Conservation (phyloP, 1,140 invertebrate genomes). For the Carcinoscorpius rotundicauda region DNA sequence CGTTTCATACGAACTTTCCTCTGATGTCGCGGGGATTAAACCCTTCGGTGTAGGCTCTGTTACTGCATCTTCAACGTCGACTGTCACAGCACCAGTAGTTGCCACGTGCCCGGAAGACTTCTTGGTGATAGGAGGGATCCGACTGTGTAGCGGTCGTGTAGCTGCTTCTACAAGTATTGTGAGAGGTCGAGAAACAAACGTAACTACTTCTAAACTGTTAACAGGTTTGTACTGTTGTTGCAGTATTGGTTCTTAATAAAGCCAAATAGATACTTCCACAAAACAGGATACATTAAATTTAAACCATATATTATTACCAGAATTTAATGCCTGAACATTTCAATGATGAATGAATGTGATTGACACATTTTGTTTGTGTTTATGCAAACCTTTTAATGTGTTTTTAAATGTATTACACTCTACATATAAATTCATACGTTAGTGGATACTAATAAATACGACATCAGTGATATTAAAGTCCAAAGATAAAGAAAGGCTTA, state of each 20-base stretch:
- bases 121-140: constrained; percentile 21
- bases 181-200: constrained; percentile 7
- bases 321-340: not conserved
- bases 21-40: constrained; percentile 9
- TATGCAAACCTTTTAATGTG: too few relatives aligned
- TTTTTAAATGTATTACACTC: too few relatives aligned
- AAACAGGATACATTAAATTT: not conserved
- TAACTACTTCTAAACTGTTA: constrained; percentile 9
- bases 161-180: constrained; percentile 3
- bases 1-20: constrained; percentile 39
- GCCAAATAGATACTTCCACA: too few relatives aligned
- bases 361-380: too few relatives aligned
- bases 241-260: too few relatives aligned
- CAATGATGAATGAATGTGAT: too few relatives aligned
- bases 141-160: constrained; percentile 19
- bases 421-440: too few relatives aligned
- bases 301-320: not conserved
- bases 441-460: too few relatives aligned
- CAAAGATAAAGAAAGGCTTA: too few relatives aligned
- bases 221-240: constrained; percentile 6
- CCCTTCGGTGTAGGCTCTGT: constrained; percentile 24
- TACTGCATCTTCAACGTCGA: constrained; percentile 2
- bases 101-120: constrained; percentile 23
- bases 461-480: too few relatives aligned
- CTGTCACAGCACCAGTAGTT: constrained; percentile 7